Percentiles rank a stretch among this genome's conserved stretches.
Conservation (phyloP, 1,140 invertebrate species). For the Pseudoatta argentina region DNA sequence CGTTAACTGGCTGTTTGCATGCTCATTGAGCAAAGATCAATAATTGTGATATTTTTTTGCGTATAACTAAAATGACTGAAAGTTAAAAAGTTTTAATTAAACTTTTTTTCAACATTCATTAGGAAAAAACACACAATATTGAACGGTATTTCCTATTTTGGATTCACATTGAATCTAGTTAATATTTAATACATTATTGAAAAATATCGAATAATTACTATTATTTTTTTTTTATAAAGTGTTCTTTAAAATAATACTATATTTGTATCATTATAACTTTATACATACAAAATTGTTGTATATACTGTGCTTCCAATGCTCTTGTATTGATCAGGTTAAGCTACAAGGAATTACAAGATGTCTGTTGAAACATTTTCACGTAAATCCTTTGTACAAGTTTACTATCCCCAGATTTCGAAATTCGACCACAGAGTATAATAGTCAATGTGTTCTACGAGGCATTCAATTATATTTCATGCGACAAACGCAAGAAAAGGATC, state of each 20-base stretch:
- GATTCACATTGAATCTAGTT: neutral
- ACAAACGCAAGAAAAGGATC: neutral
- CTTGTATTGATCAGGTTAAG: constrained; percentile 29
- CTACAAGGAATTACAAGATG: constrained; percentile 38
- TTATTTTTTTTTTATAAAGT: neutral
- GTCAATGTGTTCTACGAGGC: neutral
- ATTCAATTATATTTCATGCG: constrained; percentile 7
- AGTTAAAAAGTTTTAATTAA: neutral
- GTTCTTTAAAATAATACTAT: neutral
- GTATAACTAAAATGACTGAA: neutral
- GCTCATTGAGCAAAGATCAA: neutral
- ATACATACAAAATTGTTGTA: neutral
- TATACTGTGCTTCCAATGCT: neutral
- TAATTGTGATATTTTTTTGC: constrained; percentile 9
- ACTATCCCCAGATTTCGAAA: constrained; percentile 31
- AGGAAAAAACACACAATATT: neutral
- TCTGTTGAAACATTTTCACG: constrained; percentile 23
- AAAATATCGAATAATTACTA: neutral
- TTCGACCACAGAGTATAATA: constrained; percentile 11
- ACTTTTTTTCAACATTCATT: neutral
- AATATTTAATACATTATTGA: neutral
- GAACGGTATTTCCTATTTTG: neutral
- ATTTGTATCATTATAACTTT: neutral
- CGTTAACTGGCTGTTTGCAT: constrained; percentile 1
- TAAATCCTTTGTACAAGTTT: constrained; percentile 36